Evolutionary conservation across 92 coral and sea anemone species (phyloP).

Genomic region (Porites rus): DNA sequence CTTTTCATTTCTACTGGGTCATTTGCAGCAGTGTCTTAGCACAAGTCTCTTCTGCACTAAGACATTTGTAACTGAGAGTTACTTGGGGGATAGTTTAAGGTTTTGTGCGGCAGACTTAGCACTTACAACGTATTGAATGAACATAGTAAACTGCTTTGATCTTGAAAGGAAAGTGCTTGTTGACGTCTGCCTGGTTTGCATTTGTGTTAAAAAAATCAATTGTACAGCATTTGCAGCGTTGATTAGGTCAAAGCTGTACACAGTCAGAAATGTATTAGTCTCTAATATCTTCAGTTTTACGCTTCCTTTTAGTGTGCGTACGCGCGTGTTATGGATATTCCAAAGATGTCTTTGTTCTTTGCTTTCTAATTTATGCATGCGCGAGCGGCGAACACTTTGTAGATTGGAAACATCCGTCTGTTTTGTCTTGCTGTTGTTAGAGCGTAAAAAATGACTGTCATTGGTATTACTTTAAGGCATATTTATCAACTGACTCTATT

Average conservation of each 20-base stretch:
- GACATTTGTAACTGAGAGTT: slow-evolving; percentile 39
- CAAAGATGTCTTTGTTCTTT: slow-evolving; percentile 1
- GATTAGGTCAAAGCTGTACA: slow-evolving; percentile 21
- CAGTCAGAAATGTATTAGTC: background rate
- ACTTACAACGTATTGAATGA: slow-evolving; percentile 35
- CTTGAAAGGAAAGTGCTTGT: slow-evolving; percentile 24
- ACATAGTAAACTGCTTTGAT: slow-evolving; percentile 36
- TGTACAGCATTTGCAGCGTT: slow-evolving; percentile 8
- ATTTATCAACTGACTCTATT: background rate
- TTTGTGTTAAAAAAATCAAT: slow-evolving; percentile 4
- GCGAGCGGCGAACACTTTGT: slow-evolving; percentile 46
- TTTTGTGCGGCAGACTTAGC: slow-evolving; percentile 15
- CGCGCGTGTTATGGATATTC: slow-evolving; percentile 8
- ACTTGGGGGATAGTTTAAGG: slow-evolving; percentile 28
- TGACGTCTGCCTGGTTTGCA: slow-evolving; percentile 28
- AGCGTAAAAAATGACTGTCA: background rate
- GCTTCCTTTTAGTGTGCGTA: background rate
- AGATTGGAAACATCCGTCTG: slow-evolving; percentile 41
- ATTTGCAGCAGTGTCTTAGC: background rate
- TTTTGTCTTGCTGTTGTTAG: slow-evolving; percentile 27
- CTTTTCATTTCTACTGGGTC: background rate
- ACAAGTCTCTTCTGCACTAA: background rate
- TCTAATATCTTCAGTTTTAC: background rate
- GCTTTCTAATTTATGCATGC: slow-evolving; percentile 33
- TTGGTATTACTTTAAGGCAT: background rate